Conservation (phyloP, 2,888 invertebrate species). For the Falcaria lacertinaria region DNA sequence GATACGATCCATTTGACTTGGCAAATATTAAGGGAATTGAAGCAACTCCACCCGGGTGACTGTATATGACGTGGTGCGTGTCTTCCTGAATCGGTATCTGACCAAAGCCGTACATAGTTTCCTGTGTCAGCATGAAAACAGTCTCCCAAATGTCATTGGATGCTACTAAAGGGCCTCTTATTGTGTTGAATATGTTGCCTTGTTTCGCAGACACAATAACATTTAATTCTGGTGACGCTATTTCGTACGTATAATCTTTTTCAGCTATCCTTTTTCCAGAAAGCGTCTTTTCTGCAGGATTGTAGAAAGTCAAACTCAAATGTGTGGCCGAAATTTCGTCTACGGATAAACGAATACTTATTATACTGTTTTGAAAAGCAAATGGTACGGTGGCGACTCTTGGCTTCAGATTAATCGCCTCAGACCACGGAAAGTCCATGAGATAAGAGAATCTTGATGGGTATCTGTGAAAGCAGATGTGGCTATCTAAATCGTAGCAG, state of each 20-base stretch:
- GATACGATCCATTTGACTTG: constrained; percentile 69
- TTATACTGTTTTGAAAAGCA: constrained; percentile 35
- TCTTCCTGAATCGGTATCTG: constrained; percentile 57
- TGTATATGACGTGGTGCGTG: constrained; percentile 66
- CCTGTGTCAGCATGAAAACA: constrained; percentile 72
- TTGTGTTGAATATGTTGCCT: constrained; percentile 71
- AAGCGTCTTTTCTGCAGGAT: constrained; percentile 28
- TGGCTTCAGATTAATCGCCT: constrained; percentile 45
- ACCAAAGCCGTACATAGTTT: constrained; percentile 78
- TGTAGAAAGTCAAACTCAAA: constrained; percentile 52
- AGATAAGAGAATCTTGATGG: constrained; percentile 76
- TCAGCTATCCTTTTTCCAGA: constrained; percentile 38
- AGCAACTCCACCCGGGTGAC: constrained; percentile 57
- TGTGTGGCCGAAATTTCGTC: constrained; percentile 59
- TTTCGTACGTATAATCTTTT: constrained; percentile 43
- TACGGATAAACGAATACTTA: constrained; percentile 44
- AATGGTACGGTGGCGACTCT: constrained; percentile 54
- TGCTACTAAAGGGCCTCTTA: constrained; percentile 79
- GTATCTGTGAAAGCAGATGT: constrained; percentile 73
- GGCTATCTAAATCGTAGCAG: constrained; percentile 64
- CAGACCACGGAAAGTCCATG: constrained; percentile 48
- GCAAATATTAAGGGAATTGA: constrained; percentile 76
- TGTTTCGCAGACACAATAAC: constrained; percentile 40
- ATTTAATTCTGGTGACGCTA: constrained; percentile 50
- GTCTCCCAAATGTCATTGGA: constrained; percentile 82